Percentiles rank a stretch among this genome's conserved stretches.
Evolutionary conservation across 2,797 vertebrate genomes (phyloP).

Genomic region (Scomberomorus guttatus): DNA sequence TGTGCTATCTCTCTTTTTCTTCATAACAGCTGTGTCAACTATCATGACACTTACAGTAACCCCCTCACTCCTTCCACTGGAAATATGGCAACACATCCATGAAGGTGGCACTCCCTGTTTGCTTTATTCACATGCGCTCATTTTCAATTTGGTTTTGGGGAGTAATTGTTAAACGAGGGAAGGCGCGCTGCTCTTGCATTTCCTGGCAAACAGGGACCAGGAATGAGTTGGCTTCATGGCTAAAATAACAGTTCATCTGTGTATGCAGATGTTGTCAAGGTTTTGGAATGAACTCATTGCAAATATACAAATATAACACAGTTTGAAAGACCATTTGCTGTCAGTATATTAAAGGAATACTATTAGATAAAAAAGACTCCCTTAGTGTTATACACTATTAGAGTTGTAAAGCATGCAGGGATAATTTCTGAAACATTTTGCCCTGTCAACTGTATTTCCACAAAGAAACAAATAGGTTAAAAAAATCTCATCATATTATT

Average conservation of each 20-base stretch:
- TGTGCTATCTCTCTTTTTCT: conserved; percentile 11
- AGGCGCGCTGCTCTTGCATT: background rate
- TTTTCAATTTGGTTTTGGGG: background rate
- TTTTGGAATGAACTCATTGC: background rate
- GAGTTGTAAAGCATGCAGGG: background rate
- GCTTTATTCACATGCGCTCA: conserved; percentile 18
- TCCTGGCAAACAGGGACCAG: background rate
- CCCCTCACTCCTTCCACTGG: conserved; percentile 2
- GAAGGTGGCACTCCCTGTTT: conserved; percentile 13
- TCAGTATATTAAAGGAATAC: background rate
- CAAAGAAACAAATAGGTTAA: background rate
- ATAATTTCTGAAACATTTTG: background rate
- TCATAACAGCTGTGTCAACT: conserved; percentile 13
- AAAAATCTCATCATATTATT: no score
- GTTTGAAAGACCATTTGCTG: background rate
- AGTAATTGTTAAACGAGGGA: background rate
- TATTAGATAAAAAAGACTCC: background rate
- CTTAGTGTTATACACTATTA: background rate
- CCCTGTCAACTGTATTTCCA: background rate
- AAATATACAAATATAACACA: background rate
- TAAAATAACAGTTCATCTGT: background rate
- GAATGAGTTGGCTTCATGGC: conserved; percentile 10
- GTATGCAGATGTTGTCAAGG: background rate
- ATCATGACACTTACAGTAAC: background rate
- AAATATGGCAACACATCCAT: conserved; percentile 17